These are phyloP conservation scores for Hippocampus zosterae DNA, from an alignment of 2,113 vertebrate species.

Conservation along the genomic window DNA sequence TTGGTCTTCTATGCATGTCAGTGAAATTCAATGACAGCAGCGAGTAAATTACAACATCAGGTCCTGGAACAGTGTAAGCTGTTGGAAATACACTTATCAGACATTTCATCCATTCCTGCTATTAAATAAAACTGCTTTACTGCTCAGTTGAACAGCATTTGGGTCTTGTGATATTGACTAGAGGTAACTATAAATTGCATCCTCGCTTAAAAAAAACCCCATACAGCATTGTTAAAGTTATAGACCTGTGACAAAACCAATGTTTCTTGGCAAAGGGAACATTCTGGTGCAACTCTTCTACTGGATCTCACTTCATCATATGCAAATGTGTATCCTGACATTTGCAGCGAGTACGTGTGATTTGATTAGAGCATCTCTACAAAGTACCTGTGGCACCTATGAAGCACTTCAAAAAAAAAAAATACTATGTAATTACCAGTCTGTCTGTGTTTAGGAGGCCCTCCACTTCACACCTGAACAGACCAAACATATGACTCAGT, in stretches of 20 bases:
- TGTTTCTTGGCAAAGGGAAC: background rate
- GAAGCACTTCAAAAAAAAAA: background rate
- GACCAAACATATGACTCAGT: conserved; percentile 17
- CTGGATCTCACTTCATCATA: background rate
- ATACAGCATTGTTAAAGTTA: background rate
- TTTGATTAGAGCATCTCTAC: background rate
- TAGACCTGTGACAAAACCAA: background rate
- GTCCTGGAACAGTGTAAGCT: too few species aligned
- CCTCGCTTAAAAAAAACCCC: too few species aligned
- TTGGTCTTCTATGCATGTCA: too few species aligned
- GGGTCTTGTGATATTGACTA: too few species aligned
- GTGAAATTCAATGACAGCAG: too few species aligned
- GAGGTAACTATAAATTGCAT: too few species aligned
- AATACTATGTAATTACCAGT: conserved; percentile 45
- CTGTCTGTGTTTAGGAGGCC: conserved; percentile 52
- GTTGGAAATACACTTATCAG: too few species aligned
- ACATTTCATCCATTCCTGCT: too few species aligned
- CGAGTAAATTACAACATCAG: too few species aligned
- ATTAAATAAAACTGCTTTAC: too few species aligned
- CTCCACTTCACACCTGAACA: conserved; percentile 58
- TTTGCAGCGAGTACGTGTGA: background rate
- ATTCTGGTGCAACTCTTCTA: background rate
- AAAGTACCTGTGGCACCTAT: background rate
- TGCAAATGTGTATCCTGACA: background rate
- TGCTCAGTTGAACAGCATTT: too few species aligned